These are phyloP conservation scores for Phania funesta DNA, from an alignment of 2,888 invertebrate species.

Conservation along the genomic window DNA sequence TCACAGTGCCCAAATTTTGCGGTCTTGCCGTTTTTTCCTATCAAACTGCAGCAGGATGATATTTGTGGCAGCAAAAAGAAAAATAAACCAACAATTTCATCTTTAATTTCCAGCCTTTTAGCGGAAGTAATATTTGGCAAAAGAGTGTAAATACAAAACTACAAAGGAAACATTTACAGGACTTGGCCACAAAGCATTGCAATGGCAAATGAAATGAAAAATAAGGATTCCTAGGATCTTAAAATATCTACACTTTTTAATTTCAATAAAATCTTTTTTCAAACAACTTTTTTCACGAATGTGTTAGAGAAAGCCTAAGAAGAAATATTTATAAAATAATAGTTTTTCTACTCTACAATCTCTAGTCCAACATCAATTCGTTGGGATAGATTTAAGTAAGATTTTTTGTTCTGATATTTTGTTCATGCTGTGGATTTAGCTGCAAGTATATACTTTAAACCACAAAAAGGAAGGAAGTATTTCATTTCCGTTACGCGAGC, in stretches of 20 bases:
- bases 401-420: not conserved
- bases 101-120: conserved; percentile 44
- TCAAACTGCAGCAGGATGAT: not conserved
- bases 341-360: not conserved
- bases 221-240: not conserved
- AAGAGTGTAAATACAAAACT: conserved; percentile 34
- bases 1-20: not conserved
- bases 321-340: not conserved
- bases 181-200: conserved; percentile 10
- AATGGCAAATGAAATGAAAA: conserved; percentile 12
- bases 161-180: conserved; percentile 26
- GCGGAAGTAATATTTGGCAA: conserved; percentile 56
- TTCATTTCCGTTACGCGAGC: conserved; percentile 70
- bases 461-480: conserved; percentile 69
- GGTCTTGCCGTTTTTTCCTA: not conserved
- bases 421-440: conserved; percentile 9
- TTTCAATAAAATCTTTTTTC: conserved; percentile 31
- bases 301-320: not conserved
- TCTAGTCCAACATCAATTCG: conserved; percentile 46
- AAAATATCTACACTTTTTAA: conserved; percentile 9
- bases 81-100: conserved; percentile 13
- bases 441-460: conserved; percentile 44
- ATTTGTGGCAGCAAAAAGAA: conserved; percentile 2
- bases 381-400: not conserved
- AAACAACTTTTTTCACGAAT: conserved; percentile 8